Evolutionary conservation across 2,113 vertebrate species (phyloP).

Genomic region (Suricata suricatta): DNA sequence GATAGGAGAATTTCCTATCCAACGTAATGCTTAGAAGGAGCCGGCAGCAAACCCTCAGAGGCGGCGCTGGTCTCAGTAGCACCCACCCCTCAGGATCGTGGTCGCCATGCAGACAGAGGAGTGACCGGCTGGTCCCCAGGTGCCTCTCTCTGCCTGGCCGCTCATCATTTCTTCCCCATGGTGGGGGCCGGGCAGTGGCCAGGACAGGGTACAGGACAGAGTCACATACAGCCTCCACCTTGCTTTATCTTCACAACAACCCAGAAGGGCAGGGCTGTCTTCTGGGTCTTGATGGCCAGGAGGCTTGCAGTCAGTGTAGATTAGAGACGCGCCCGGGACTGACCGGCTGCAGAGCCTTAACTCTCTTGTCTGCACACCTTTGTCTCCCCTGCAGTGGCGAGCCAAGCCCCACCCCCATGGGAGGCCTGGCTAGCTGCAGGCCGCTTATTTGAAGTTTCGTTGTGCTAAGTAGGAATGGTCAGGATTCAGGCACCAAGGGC

Average conservation of each 20-base stretch:
- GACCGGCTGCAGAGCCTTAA: not conserved
- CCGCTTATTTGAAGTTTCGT: not conserved
- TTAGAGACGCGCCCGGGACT: not conserved
- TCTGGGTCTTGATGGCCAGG: not conserved
- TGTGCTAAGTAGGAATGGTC: not conserved
- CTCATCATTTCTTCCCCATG: not conserved
- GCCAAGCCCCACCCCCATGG: not conserved
- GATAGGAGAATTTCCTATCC: not conserved
- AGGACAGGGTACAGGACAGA: not conserved
- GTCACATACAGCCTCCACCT: not conserved
- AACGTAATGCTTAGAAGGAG: not conserved
- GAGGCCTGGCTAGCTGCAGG: not conserved
- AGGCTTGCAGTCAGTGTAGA: accelerated
- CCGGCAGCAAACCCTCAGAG: not conserved
- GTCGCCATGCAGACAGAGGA: not conserved
- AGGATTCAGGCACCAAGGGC: not conserved
- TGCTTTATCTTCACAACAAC: not conserved
- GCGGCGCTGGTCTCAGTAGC: not conserved
- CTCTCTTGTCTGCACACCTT: not conserved
- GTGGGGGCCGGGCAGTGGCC: not conserved
- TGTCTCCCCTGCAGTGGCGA: not conserved
- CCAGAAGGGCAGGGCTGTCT: not conserved
- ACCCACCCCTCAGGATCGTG: not conserved
- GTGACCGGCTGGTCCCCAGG: not conserved
- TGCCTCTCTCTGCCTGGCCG: not conserved